A percentile compares a stretch with the other conserved stretches of the same genome.
Conservation (phyloP, 2,888 invertebrate genomes). For the Rhabditoides inermis region DNA sequence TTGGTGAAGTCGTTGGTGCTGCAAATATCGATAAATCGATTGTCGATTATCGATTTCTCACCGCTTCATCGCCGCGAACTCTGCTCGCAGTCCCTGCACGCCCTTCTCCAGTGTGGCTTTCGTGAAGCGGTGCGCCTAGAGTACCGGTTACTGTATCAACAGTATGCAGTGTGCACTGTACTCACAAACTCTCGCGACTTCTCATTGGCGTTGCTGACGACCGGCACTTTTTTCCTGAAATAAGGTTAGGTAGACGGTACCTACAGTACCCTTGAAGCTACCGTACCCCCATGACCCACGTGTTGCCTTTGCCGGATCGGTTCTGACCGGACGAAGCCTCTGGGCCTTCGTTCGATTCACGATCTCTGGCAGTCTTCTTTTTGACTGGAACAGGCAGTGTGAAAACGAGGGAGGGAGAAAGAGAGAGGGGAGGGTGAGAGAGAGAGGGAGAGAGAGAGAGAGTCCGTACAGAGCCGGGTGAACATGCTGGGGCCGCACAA, state of each 20-base stretch:
- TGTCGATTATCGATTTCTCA: background rate
- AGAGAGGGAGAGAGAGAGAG: background rate
- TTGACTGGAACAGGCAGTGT: constrained; percentile 5
- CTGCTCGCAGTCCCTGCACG: constrained; percentile 15
- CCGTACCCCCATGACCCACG: too few relatives aligned
- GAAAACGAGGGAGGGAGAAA: constrained; percentile 7
- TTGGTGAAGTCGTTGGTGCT: constrained; percentile 14
- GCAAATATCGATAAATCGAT: background rate
- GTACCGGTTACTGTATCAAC: too few relatives aligned
- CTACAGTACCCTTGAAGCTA: too few relatives aligned
- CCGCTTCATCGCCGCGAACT: constrained; percentile 19
- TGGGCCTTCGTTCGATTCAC: too few relatives aligned
- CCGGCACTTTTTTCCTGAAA: too few relatives aligned
- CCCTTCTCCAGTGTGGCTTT: constrained; percentile 23
- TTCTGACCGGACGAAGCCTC: too few relatives aligned
- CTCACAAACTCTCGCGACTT: too few relatives aligned
- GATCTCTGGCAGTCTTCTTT: constrained; percentile 2
- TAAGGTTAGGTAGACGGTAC: too few relatives aligned
- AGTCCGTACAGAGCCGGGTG: background rate
- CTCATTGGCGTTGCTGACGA: too few relatives aligned
- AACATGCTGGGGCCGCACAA: background rate
- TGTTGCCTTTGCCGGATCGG: too few relatives aligned
- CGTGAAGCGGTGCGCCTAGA: too few relatives aligned
- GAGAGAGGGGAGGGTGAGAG: constrained; percentile 1
- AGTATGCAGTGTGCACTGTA: too few relatives aligned